Base-by-base conservation (phyloP, 1,140 invertebrate genomes). In the Drosophila pallidifrons region DNA sequence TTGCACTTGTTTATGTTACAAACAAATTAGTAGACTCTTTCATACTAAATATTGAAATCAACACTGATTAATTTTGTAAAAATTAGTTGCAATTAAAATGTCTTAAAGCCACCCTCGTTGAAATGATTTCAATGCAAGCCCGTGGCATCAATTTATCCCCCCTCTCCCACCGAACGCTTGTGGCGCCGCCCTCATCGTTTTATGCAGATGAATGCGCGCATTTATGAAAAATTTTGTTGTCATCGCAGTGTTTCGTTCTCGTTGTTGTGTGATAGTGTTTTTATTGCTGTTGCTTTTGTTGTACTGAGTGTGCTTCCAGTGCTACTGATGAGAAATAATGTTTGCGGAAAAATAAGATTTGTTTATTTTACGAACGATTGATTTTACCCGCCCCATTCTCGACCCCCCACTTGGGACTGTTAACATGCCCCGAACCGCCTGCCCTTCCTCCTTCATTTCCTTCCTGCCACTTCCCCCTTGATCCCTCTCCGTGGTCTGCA, bases 301-400 rank as follows among this genome's bases (percentile, higher is more conserved):
- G 71, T 69, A 68, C n/a, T 15, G n/a, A 47, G 45, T 70, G 54
- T 65, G 43, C 64, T 69, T 43, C 35, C 73, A 49, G 41, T 46
- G 61, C 55, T 47, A 46, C 77, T 83, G 85, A 88, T 88, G 83
- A 88, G 78, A 88, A 89, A 89, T 89, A 89, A 89, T 89, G 85
- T 89, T 89, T 89, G 85, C 78, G 85, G 81, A 89, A 89, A 88
- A 89, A 89, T 89, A 89, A 89, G 85, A 89, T 89, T 89, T 89
- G 85, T 89, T 89, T 89, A 89, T 89, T 89, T 89, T 89, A 88
- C 85, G 81, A 89, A 85, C 85, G 85, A 89, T 89, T 89, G 85
- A 89, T 89, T 89, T 81, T 63, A 45, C 49, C 68, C 46, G 52
- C 63, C 64, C 60, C 58, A 16, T 4, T 3, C 8, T 15, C 16